Evolutionary conservation across 2,888 invertebrate genomes (phyloP), one percentile per base, ranked within the genome.

Genomic region (Fragum whitleyi): DNA sequence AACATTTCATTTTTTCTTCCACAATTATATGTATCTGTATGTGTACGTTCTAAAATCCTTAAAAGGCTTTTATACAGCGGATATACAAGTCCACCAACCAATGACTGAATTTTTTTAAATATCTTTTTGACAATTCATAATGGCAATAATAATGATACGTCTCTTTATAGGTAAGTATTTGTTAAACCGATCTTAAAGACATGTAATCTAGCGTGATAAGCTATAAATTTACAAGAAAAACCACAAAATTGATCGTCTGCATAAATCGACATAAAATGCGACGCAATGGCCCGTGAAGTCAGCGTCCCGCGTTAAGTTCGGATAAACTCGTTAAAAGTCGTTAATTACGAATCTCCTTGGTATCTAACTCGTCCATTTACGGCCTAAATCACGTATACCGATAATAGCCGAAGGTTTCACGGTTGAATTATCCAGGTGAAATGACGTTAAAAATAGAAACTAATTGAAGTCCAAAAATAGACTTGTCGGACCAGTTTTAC

Each of bases 401-500:
- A 47, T 9, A 19, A 3, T 29, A 26, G 1, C 62, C 62, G 62
- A 21, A 26, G 23, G 7, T 42, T 65, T 26, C 65, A 65, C 26
- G 65, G 65, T 42, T 65, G 65, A 65, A 5, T 65, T 32, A 65
- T 26, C 39, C 26, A 65, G 65, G 65, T 65, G 65, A 36, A 28
- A 19, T 61, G 5, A 32, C 29, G 39, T 36, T 42, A 65, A 65
- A 65, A 65, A 65, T 42, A 65, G 65, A 61, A 23, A 11, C 32
- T 36, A 36, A 36, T 36, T 36, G 32, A 36, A 36, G 32, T 79
- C 81, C 79, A 83, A 73, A 76, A 70, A 77, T 83, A 85, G 79
- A 88, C 79, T 74, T 69, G 88, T 88, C 78, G 73, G 86, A 88
- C 88, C 75, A 79, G 88, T 88, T 88, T 83, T 88, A 71, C 85